phyloP scores from a whole-genome alignment of 2,113 vertebrate species.

The Henicopernis longicauda region DNA sequence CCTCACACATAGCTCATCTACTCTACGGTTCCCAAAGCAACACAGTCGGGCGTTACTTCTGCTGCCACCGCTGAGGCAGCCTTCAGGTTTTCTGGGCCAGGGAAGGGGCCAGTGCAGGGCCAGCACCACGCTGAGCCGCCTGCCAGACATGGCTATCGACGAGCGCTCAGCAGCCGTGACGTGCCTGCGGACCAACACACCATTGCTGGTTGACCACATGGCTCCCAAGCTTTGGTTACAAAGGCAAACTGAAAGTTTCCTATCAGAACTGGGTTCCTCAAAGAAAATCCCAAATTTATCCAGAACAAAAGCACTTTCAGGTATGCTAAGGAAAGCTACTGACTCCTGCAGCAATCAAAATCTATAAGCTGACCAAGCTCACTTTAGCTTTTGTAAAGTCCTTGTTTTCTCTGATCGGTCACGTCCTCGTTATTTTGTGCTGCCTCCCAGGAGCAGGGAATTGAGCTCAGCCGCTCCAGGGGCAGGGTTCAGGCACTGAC shows the following conservation, averaged over 20 bases:
- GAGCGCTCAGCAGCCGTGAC: rapidly evolving
- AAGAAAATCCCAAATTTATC: not conserved
- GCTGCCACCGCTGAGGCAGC: not conserved
- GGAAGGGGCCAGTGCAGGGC: not conserved
- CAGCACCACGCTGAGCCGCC: rapidly evolving
- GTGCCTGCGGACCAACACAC: rapidly evolving
- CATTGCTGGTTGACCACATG: rapidly evolving
- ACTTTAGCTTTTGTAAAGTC: not conserved
- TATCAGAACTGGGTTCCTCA: not conserved
- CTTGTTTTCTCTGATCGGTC: rapidly evolving
- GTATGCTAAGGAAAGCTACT: not conserved
- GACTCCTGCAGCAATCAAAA: not conserved
- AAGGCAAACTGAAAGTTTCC: not conserved
- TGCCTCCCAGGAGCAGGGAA: not conserved
- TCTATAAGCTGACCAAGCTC: not conserved
- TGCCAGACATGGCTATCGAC: rapidly evolving
- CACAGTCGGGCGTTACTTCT: not conserved
- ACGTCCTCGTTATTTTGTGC: not conserved
- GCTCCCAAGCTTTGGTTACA: not conserved
- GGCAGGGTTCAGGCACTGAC: not conserved
- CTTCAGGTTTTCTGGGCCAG: no score
- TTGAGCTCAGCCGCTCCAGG: rapidly evolving
- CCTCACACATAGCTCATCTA: not conserved
- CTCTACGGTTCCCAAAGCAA: not conserved
- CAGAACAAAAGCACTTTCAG: not conserved